These are phyloP conservation scores for Diarsia rubi DNA, from an alignment of 2,888 invertebrate genomes.

Conservation along the genomic window DNA sequence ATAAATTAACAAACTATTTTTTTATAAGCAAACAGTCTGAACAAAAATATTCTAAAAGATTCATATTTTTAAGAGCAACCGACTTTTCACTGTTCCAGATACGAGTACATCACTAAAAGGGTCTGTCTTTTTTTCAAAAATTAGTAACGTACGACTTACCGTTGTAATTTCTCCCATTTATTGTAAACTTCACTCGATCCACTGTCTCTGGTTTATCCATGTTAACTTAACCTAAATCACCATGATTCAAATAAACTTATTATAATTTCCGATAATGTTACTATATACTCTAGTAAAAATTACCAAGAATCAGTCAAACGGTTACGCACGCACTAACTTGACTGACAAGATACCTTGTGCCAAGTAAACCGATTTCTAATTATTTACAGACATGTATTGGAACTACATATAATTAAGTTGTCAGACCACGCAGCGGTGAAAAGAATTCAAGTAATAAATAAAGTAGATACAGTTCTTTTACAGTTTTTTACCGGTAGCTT, in stretches of 20 bases:
- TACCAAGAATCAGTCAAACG: neutral
- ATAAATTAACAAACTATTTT: too few relatives aligned
- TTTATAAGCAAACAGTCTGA: too few relatives aligned
- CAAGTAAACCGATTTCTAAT: constrained; percentile 5
- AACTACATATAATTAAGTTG: neutral
- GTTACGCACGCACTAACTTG: neutral
- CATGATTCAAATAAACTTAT: neutral
- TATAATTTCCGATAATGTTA: neutral
- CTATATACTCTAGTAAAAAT: neutral
- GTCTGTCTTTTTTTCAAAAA: neutral
- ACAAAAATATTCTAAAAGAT: too few relatives aligned
- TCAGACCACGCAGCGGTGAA: neutral
- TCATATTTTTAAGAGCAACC: too few relatives aligned
- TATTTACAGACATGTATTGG: neutral
- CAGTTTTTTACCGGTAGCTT: neutral
- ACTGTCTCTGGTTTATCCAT: constrained; percentile 49
- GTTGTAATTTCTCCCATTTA: constrained; percentile 70
- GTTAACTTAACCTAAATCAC: neutral
- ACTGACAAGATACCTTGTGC: neutral
- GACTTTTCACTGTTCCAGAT: too few relatives aligned
- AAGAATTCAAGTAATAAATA: constrained; percentile 10
- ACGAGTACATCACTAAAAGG: too few relatives aligned
- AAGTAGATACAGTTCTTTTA: neutral
- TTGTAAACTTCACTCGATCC: constrained; percentile 71
- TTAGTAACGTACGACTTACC: constrained; percentile 58